These are phyloP conservation scores for Actenoides hombroni DNA, from an alignment of 2,113 vertebrate genomes.

Conservation along the genomic window DNA sequence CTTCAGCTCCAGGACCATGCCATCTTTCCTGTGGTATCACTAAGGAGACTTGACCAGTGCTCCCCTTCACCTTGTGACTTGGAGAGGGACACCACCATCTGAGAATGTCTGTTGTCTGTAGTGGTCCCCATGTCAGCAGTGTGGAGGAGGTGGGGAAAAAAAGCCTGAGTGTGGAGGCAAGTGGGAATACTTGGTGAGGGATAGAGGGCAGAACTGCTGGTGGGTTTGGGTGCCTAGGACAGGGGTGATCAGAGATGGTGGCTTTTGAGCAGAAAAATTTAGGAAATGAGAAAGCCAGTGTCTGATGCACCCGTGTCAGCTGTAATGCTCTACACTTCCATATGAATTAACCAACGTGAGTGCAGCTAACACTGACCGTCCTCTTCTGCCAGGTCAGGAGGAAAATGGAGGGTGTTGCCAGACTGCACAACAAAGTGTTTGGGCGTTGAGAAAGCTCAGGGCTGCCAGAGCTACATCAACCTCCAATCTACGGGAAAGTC, in stretches of 20 bases:
- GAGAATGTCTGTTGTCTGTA: neutral
- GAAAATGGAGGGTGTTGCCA: neutral
- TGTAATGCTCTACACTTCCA: neutral
- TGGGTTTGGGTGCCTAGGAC: neutral
- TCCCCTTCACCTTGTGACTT: neutral
- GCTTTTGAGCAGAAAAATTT: neutral
- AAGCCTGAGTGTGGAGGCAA: neutral
- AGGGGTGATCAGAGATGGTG: neutral
- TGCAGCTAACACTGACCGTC: neutral
- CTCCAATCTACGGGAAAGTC: neutral
- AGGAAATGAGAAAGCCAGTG: neutral
- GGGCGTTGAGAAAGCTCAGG: neutral
- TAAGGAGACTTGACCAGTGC: neutral
- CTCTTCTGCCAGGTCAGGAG: conserved; percentile 22
- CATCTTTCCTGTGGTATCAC: neutral
- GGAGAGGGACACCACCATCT: neutral
- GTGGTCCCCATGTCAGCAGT: neutral
- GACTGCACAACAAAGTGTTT: neutral
- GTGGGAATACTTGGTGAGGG: no score
- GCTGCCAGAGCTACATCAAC: neutral
- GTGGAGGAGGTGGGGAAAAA: neutral
- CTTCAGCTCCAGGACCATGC: neutral
- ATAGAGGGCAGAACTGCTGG: neutral
- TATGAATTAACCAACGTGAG: neutral
- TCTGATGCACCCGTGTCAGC: neutral